Base-by-base conservation (phyloP, 2,888 invertebrate species). In the Stenotaenia linearis region DNA sequence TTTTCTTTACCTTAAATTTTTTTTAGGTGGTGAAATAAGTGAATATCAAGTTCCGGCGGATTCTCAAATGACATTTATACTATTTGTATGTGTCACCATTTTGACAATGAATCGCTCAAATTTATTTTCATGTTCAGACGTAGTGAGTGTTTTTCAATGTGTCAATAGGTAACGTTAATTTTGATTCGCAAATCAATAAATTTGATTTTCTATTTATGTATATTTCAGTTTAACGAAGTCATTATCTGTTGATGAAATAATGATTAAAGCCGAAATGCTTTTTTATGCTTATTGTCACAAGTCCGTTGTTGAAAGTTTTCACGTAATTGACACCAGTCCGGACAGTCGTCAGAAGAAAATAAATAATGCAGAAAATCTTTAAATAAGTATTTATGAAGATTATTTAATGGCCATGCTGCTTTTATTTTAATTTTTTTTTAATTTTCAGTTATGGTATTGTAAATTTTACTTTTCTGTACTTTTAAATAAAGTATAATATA, bases 271-370 rank as follows among this genome's bases (percentile, higher is more conserved):
- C 6, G 69, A 69, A 61, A 25, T 12, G 18, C 35, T 78, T 6
- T 78, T 78, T 35, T 78, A 78, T 23, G 40, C 32, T 4, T 78
- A 78, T 18, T 78, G 78, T 69, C 78, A 78, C 15, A 61, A 40
- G 35, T 78, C 78, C 3, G 78, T 78, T 15, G 69, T 69, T 23
- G 78, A 78, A 32, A 78, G 69, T 78, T 78, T 78, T 21, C 69
- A 78, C 0, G 23, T 78, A 2, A 50, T 78, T 25, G 78, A 78
- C 18, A 25, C 75, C 1, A 18, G 18, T 6, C 15, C 1, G n/a
- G 50, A 50, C 50, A 50, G 18, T 3, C 18, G 6, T 1, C 7
- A 50, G 7, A 50, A 40, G 2, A 40, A 12, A 12, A 12, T 40
- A 50, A 50, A 21, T n/a, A 18, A 50, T n/a, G 4, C 5, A 21